A percentile compares a stretch with the other conserved stretches of the same genome.
Evolutionary conservation across 2,113 vertebrate species (phyloP).

Genomic region (Excalfactoria chinensis): DNA sequence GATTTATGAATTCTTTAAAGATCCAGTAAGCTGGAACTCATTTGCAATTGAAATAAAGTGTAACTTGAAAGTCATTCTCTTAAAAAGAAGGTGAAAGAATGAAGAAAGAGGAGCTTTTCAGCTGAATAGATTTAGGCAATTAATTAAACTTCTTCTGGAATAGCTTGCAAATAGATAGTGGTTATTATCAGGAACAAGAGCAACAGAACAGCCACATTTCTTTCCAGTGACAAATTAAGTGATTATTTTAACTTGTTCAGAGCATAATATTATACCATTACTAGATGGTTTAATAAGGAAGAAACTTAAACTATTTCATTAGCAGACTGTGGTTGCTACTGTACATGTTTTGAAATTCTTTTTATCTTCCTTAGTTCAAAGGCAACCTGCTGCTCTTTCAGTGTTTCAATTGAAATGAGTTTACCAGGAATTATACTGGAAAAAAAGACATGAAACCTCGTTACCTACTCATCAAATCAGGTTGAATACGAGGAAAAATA

Average conservation of each 20-base stretch:
- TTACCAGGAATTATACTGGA: background rate
- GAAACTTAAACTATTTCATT: background rate
- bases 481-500: no score
- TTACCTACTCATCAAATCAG: background rate
- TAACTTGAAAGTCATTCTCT: slow-evolving; percentile 50
- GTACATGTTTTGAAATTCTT: background rate
- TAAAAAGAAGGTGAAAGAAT: background rate
- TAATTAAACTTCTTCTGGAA: slow-evolving; percentile 60
- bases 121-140: slow-evolving; percentile 24
- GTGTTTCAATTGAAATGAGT: background rate
- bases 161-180: slow-evolving; percentile 39
- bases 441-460: background rate
- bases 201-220: background rate
- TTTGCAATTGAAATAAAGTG: slow-evolving; percentile 59
- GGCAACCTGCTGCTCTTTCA: background rate
- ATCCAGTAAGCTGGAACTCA: slow-evolving; percentile 41
- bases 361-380: background rate
- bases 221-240: slow-evolving; percentile 31
- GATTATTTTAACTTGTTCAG: slow-evolving; percentile 3
- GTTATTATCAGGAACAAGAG: slow-evolving; percentile 39
- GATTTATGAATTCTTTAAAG: slow-evolving; percentile 53
- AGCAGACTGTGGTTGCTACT: background rate
- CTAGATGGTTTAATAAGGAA: background rate
- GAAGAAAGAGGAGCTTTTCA: slow-evolving; percentile 35
- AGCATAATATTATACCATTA: background rate